These are phyloP conservation scores for Adelosebastes latens DNA, from an alignment of 2,797 vertebrate species.

Conservation along the genomic window DNA sequence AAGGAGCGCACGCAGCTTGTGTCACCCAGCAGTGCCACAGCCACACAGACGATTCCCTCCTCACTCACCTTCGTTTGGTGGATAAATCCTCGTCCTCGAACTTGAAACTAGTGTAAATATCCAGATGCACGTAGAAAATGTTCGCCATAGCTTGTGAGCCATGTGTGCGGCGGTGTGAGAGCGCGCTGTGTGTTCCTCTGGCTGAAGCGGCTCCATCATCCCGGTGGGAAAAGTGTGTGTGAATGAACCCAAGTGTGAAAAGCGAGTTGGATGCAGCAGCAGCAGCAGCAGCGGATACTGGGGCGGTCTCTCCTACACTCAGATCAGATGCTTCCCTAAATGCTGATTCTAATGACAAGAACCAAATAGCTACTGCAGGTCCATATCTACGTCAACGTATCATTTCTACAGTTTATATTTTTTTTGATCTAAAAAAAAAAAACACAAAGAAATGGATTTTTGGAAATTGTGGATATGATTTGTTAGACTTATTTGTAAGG, in stretches of 20 bases:
- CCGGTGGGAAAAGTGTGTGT: constrained; percentile 93
- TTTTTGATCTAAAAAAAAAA: not conserved
- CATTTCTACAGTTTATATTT: not conserved
- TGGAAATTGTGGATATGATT: not conserved
- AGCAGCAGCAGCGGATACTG: constrained; percentile 57
- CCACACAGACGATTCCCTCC: constrained; percentile 2
- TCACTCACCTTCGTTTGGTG: constrained; percentile 94
- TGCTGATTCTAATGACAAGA: constrained; percentile 58
- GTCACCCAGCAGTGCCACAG: not conserved
- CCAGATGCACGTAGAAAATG: constrained; percentile 82
- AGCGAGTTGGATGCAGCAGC: constrained; percentile 70
- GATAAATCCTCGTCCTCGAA: constrained; percentile 91
- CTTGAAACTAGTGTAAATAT: constrained; percentile 85
- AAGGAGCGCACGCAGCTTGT: constrained; percentile 19
- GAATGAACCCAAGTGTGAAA: constrained; percentile 77
- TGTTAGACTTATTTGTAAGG: not conserved
- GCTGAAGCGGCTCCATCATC: constrained; percentile 90
- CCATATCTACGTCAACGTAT: not conserved
- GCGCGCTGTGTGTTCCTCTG: constrained; percentile 62
- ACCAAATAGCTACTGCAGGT: constrained; percentile 27
- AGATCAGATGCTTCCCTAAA: constrained; percentile 59
- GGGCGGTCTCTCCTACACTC: constrained; percentile 76
- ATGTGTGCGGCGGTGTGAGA: constrained; percentile 80
- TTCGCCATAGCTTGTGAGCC: constrained; percentile 84
- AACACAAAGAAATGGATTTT: not conserved